Evolutionary conservation across 2,888 invertebrate genomes (phyloP), one percentile per base, ranked within the genome.

Genomic region (Blera fallax): DNA sequence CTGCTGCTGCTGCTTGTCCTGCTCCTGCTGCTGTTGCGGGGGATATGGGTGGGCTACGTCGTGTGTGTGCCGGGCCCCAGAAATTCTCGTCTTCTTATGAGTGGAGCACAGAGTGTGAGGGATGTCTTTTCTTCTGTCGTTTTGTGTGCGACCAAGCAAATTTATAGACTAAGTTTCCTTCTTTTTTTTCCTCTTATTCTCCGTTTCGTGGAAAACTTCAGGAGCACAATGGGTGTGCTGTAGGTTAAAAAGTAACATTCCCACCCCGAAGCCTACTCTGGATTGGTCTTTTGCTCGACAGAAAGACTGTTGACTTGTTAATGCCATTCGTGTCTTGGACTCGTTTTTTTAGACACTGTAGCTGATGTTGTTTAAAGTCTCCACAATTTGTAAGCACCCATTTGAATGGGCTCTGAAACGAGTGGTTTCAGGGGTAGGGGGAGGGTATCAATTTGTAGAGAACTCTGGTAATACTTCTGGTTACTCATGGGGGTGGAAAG

Each of bases 221-320:
- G 6, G 29, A 67, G 40, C 43, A 60, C 16, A 65, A 58, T 83
- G 74, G 18, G 10, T 32, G 10, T 32, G 32, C 37, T 37, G 27
- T 48, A 65, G 1, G 32, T 48, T 14, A 37, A 21, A 77, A 70
- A 48, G 64, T 29, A 56, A 48, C 76, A 64, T 76, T 76, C 65
- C 8, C 34, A 27, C 18, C 29, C 8, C n/a, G 6, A 11, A 34
- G 24, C 16, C 24, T 50, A 14, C 21, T 48, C 27, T 40, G 65
- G 64, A 76, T 77, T 82, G 56, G 81, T 69, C 67, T 56, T 48
- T 70, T 62, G n/a, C 21, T 4, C 24, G n/a, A n/a, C 11, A 52
- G 4, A 45, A 21, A 14, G 16, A 50, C 56, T 70, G 72, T 79
- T 84, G 74, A 77, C 77, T 84, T 79, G 83, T 62, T 69, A 73